Percentiles rank a stretch among this genome's conserved stretches.
Evolutionary conservation across 2,113 vertebrate species (phyloP).

Genomic region (Eclectus roratus): DNA sequence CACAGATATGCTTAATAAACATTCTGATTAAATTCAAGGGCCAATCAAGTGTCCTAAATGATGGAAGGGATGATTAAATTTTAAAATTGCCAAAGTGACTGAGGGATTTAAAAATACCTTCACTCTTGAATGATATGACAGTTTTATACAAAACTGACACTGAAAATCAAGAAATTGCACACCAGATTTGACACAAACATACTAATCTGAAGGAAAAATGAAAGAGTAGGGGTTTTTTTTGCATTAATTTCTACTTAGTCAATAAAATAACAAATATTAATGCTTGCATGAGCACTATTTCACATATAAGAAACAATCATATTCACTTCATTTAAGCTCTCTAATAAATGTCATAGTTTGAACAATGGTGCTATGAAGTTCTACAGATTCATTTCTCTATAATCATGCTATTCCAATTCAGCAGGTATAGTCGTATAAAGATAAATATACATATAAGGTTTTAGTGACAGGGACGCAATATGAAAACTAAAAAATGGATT

Average conservation of each 20-base stretch:
- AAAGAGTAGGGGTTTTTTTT: neutral
- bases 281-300: neutral
- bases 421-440: neutral
- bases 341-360: neutral
- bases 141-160: neutral
- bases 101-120: neutral
- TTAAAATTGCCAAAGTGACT: neutral
- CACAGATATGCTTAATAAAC: conserved; percentile 34
- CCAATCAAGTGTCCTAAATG: conserved; percentile 10
- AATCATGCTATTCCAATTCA: neutral
- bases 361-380: neutral
- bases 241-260: neutral
- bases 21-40: neutral
- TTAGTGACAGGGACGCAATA: neutral
- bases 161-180: neutral
- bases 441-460: neutral
- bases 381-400: neutral
- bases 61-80: conserved; percentile 44
- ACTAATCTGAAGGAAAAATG: neutral
- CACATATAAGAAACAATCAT: neutral
- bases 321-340: neutral
- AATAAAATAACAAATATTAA: neutral
- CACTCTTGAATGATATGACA: neutral
- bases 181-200: neutral
- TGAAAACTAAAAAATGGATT: neutral